Evolutionary conservation across 2,888 invertebrate species (phyloP), one percentile per base, ranked within the genome.

Genomic region (Polydrusus pterygomalis): DNA sequence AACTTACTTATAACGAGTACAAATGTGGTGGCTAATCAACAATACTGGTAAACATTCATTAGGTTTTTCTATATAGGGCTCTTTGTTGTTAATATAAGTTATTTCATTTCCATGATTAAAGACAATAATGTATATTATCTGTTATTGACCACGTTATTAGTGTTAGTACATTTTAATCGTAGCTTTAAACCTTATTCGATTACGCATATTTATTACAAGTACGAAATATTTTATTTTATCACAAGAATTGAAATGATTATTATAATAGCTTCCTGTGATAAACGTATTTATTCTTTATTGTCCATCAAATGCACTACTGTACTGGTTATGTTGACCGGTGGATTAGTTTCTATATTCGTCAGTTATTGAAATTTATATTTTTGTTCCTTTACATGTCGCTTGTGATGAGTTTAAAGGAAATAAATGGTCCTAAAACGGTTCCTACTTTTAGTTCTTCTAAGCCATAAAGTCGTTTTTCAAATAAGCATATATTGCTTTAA

Each of bases 261-360:
- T 54, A 6, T 54, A 54, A 54, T 25, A 54, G 54, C 30, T 54
- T 54, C 54, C 54, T 54, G 25, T 54, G 54, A 25, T n/a, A n/a
- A 8, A 25, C 54, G n/a, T 54, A 54, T 54, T 54, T 30, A 20
- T 30, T 30, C 13, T 25, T 11, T 54, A 30, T 25, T 7, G n/a
- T n/a, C 30, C 6, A n/a, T 30, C 17, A 43, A 20, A 20, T 51
- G 20, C 20, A 51, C 18, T 49, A 51, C 18, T 49, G 47, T 49
- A 15, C 17, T 8, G 1, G 3, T 49, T 17, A 3, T 25, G 25
- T 25, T 25, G 25, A 25, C 25, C 5, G 25, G 5, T 25, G 25
- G 2, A 5, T 25, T 25, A n/a, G n/a, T 25, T 25, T 25, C 25
- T 25, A 25, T 25, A 25, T 25, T 25, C 25, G 1, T 25, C 25